Evolutionary conservation across 2,797 vertebrate species (phyloP).

Genomic region (Eulemur mongoz): DNA sequence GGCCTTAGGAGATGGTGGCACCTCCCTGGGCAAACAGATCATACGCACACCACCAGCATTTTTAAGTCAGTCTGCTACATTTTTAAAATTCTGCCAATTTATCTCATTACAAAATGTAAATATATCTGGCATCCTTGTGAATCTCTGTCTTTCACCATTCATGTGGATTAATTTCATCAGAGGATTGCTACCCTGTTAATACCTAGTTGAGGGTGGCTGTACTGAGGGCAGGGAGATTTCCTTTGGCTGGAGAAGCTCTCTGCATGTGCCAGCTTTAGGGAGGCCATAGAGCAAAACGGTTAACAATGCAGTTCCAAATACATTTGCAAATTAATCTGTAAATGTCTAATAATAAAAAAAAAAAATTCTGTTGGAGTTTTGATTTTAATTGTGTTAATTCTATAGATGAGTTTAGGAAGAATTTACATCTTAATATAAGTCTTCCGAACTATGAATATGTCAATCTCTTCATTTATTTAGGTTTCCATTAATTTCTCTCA

Average conservation of each 20-base stretch:
- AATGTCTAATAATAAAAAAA: background rate
- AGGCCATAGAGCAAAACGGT: background rate
- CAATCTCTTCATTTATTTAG: background rate
- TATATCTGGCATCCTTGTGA: background rate
- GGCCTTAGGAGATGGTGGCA: background rate
- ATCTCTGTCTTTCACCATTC: background rate
- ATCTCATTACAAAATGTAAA: constrained; percentile 50
- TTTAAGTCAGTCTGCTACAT: constrained; percentile 7
- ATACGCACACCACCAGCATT: background rate
- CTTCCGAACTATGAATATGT: background rate
- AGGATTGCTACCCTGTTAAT: background rate
- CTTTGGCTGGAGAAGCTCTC: background rate
- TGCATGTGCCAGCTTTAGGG: background rate
- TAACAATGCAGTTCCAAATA: background rate
- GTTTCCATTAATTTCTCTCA: background rate
- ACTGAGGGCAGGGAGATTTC: background rate
- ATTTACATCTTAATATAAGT: background rate
- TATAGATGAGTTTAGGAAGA: background rate
- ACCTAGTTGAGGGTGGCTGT: no score
- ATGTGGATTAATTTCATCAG: background rate
- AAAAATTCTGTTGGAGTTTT: background rate
- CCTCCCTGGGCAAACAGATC: background rate
- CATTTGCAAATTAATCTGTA: background rate
- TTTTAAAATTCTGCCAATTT: constrained; percentile 41
- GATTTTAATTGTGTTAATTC: background rate